These are phyloP conservation scores for Drosophila testacea DNA, from an alignment of 2,888 invertebrate genomes.

Conservation along the genomic window DNA sequence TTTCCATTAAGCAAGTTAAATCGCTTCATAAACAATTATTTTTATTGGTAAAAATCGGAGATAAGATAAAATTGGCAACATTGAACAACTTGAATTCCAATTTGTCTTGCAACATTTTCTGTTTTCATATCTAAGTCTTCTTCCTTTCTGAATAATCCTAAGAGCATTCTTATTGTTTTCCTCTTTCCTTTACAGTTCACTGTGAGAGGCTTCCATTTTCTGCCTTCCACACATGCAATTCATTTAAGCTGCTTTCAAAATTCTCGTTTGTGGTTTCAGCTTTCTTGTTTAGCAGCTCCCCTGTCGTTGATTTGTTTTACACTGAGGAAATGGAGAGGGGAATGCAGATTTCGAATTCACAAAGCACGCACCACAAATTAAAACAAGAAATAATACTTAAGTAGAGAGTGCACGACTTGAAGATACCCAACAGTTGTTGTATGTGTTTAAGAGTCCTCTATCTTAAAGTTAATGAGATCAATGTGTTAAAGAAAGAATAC, in stretches of 20 bases:
- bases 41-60: neutral
- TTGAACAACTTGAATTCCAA: neutral
- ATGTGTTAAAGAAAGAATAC: too few species aligned
- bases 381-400: slow-evolving; percentile 41
- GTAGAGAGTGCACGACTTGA: too few species aligned
- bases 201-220: slow-evolving; percentile 30
- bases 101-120: neutral
- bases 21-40: neutral
- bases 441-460: too few species aligned
- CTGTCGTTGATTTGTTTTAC: neutral
- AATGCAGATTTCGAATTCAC: slow-evolving; percentile 60
- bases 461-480: too few species aligned
- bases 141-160: slow-evolving; percentile 24
- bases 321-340: slow-evolving; percentile 7
- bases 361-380: slow-evolving; percentile 72
- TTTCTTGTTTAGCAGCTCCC: slow-evolving; percentile 17
- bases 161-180: slow-evolving; percentile 10
- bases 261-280: slow-evolving; percentile 22
- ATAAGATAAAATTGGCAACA: neutral
- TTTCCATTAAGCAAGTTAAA: neutral
- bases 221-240: slow-evolving; percentile 44
- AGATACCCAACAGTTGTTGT: neutral
- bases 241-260: slow-evolving; percentile 56
- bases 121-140: neutral
- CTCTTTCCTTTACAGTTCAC: slow-evolving; percentile 12